These are phyloP conservation scores for Sphaerophoria rueppellii DNA, from an alignment of 2,888 invertebrate genomes.

Conservation along the genomic window DNA sequence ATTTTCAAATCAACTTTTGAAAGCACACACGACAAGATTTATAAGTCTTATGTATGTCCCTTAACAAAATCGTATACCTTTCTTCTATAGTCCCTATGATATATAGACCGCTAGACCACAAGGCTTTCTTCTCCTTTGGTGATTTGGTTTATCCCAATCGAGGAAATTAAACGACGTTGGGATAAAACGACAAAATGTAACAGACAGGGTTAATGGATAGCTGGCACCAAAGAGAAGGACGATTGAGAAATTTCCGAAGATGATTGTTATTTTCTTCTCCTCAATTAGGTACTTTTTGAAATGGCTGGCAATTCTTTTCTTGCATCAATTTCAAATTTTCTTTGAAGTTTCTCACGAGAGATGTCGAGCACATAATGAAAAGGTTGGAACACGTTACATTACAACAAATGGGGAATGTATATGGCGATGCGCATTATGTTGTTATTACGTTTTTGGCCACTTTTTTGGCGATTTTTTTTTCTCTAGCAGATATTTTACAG, in stretches of 20 bases:
- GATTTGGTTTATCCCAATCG: conserved; percentile 25
- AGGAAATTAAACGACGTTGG: conserved; percentile 50
- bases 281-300: not conserved
- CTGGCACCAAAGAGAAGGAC: conserved; percentile 1
- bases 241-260: conserved; percentile 52
- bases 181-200: conserved; percentile 35
- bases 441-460: no score
- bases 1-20: conserved; percentile 58
- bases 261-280: conserved; percentile 45
- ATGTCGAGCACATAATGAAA: not conserved
- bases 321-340: not conserved
- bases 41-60: not conserved
- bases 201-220: not conserved
- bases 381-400: no score
- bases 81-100: not conserved
- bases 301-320: not conserved
- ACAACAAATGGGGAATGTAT: no score
- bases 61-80: not conserved
- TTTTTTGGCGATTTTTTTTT: no score
- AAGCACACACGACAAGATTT: conserved; percentile 28
- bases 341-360: not conserved
- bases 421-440: no score
- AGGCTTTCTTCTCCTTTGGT: not conserved
- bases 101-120: not conserved
- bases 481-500: no score